Evolutionary conservation across 2,888 invertebrate genomes (phyloP).

Genomic region (Dasypogon diadema): DNA sequence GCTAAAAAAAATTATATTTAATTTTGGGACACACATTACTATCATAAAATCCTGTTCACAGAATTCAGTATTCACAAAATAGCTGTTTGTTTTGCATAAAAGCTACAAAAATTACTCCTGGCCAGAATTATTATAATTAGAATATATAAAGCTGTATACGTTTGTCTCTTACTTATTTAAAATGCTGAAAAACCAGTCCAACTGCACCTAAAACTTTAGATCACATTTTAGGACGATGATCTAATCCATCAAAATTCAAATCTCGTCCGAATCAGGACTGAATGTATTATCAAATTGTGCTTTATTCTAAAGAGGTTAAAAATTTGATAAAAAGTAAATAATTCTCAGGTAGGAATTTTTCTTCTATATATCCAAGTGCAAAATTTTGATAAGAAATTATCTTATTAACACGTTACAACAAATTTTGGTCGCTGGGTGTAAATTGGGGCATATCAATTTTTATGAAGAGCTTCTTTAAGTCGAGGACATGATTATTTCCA

Average conservation of each 20-base stretch:
- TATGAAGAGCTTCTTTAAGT: neutral
- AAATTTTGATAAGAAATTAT: neutral
- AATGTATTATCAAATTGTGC: slow-evolving; percentile 31
- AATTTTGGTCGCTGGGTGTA: neutral
- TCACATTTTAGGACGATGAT: slow-evolving; percentile 49
- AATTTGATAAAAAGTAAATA: slow-evolving; percentile 14
- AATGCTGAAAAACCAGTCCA: slow-evolving; percentile 6
- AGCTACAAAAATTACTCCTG: too few species aligned
- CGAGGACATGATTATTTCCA: neutral
- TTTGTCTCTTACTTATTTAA: neutral
- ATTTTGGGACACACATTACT: too few species aligned
- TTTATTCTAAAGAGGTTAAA: slow-evolving; percentile 17
- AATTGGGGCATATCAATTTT: neutral
- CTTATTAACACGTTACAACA: neutral
- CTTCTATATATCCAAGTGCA: neutral
- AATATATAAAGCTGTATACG: too few species aligned
- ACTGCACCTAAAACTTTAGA: slow-evolving; percentile 36
- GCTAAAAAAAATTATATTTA: too few species aligned
- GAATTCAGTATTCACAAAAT: too few species aligned
- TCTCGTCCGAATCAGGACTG: slow-evolving; percentile 37
- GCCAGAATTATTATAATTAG: too few species aligned
- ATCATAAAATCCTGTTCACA: too few species aligned
- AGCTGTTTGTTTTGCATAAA: too few species aligned
- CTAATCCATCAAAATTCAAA: slow-evolving; percentile 48
- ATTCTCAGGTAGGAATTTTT: neutral